phyloP scores from a whole-genome alignment of 1,140 invertebrate genomes.

The Acromyrmex charruanus region DNA sequence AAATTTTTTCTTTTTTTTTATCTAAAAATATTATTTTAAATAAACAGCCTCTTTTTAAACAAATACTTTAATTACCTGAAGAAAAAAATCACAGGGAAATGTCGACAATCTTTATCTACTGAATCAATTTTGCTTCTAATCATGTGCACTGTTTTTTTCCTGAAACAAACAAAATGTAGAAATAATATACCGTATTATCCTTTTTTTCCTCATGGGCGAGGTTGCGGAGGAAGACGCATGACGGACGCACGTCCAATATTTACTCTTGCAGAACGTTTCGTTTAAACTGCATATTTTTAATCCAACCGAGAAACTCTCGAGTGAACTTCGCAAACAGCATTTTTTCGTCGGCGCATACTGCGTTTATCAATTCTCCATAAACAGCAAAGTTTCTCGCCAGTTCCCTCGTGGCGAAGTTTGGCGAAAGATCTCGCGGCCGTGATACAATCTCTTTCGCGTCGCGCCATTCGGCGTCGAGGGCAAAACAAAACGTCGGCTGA shows the following conservation, averaged over 20 bases:
- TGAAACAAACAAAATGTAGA: slow-evolving; percentile 16
- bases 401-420: slow-evolving; percentile 38
- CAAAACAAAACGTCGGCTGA: slow-evolving; percentile 47
- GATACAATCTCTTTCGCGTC: slow-evolving; percentile 59
- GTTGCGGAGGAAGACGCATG: slow-evolving; percentile 40
- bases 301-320: slow-evolving; percentile 10
- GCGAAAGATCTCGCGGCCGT: slow-evolving; percentile 46
- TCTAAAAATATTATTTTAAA: not conserved
- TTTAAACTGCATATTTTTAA: slow-evolving; percentile 57
- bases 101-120: not conserved
- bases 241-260: slow-evolving; percentile 46
- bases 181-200: slow-evolving; percentile 39
- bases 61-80: not conserved
- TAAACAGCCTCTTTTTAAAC: too few relatives aligned
- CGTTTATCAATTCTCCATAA: slow-evolving; percentile 63
- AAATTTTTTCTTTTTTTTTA: not conserved
- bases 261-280: slow-evolving; percentile 16
- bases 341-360: slow-evolving; percentile 42
- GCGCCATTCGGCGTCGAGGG: slow-evolving; percentile 3
- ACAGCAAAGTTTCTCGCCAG: slow-evolving; percentile 52
- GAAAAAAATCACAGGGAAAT: not conserved
- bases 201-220: not conserved
- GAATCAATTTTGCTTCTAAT: not conserved
- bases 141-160: not conserved
- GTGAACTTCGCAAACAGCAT: slow-evolving; percentile 21